Evolutionary conservation across 2,797 vertebrate genomes (phyloP).

Genomic region (Chromobotia macracanthus): DNA sequence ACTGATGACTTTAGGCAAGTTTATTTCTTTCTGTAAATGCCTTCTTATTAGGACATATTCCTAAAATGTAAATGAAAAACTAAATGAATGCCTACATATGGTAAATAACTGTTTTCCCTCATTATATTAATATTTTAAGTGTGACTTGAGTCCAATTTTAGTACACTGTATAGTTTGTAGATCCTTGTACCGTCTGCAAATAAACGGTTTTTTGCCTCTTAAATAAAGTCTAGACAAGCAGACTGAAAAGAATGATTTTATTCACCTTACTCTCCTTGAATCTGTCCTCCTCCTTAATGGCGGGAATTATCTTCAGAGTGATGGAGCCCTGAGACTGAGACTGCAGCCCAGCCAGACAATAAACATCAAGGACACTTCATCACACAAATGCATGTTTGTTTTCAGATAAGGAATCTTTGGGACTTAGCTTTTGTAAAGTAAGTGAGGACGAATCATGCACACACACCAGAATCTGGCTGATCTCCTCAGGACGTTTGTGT

Average conservation of each 20-base stretch:
- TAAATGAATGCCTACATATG: too few species aligned
- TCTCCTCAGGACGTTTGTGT: slow-evolving; percentile 91
- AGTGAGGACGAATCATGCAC: not conserved
- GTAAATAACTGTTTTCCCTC: too few species aligned
- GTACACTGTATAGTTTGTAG: too few species aligned
- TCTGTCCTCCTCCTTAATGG: slow-evolving; percentile 86
- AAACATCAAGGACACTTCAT: slow-evolving; percentile 7
- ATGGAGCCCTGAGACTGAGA: slow-evolving; percentile 94
- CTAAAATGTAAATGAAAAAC: too few species aligned
- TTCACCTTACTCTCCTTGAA: slow-evolving; percentile 90
- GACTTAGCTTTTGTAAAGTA: slow-evolving; percentile 7
- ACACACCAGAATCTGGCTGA: slow-evolving; percentile 91
- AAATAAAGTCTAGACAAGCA: not conserved
- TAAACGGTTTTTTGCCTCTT: not conserved
- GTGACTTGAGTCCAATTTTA: too few species aligned
- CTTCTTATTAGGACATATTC: too few species aligned
- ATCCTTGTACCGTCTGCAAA: not conserved
- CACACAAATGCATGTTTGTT: not conserved
- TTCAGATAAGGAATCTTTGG: not conserved
- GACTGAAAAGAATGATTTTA: slow-evolving; percentile 29
- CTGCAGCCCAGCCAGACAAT: slow-evolving; percentile 69
- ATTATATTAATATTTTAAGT: too few species aligned
- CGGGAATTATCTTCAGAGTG: slow-evolving; percentile 93
- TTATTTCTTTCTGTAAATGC: too few species aligned
- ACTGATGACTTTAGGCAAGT: too few species aligned